Evolutionary conservation across 1,140 invertebrate genomes (phyloP).

Genomic region (Drosophila bocki): DNA sequence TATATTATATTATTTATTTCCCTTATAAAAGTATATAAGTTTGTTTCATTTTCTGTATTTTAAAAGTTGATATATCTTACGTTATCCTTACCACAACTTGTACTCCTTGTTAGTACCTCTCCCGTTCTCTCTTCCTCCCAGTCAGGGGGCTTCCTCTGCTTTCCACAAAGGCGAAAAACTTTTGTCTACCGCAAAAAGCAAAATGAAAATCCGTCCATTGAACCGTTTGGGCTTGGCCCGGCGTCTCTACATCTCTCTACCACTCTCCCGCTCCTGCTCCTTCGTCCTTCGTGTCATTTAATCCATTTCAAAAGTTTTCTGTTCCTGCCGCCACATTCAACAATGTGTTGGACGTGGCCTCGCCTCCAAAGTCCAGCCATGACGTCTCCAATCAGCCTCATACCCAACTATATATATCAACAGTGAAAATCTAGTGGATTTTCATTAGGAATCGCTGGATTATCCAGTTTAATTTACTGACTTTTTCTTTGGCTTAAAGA

Average conservation of each 20-base stretch:
- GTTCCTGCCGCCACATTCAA: slow-evolving; percentile 36
- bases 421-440: slow-evolving; percentile 27
- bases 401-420: slow-evolving; percentile 1
- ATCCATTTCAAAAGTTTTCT: slow-evolving; percentile 58
- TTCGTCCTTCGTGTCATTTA: slow-evolving; percentile 47
- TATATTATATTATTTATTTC: neutral
- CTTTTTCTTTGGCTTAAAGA: neutral
- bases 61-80: slow-evolving; percentile 57
- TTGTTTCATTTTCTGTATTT: slow-evolving; percentile 55
- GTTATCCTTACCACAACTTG: slow-evolving; percentile 51
- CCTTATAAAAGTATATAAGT: neutral
- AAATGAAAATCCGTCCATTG: slow-evolving; percentile 71
- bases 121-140: neutral
- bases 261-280: neutral
- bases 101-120: neutral
- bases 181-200: slow-evolving; percentile 50
- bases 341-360: slow-evolving; percentile 34
- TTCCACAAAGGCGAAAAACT: slow-evolving; percentile 44
- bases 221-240: slow-evolving; percentile 50
- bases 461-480: slow-evolving; percentile 27
- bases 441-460: slow-evolving; percentile 31
- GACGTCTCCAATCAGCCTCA: slow-evolving; percentile 17
- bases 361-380: slow-evolving; percentile 23
- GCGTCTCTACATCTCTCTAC: neutral
- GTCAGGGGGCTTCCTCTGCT: neutral